These are phyloP conservation scores for Mythimna lalbum DNA, from an alignment of 2,888 invertebrate genomes.

Conservation along the genomic window DNA sequence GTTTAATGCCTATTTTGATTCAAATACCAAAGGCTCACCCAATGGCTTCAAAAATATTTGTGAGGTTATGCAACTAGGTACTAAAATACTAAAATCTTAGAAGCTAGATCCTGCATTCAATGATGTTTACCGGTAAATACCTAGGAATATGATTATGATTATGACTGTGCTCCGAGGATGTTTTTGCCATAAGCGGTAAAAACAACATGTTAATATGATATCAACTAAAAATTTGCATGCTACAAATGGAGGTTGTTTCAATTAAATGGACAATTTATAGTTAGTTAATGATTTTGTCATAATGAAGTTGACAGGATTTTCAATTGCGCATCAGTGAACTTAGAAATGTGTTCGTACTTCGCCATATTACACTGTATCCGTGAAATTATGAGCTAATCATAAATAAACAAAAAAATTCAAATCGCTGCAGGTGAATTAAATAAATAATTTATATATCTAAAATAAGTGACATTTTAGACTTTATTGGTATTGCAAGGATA, in stretches of 20 bases:
- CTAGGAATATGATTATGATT: slow-evolving; percentile 38
- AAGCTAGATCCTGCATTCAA: slow-evolving; percentile 24
- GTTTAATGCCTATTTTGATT: not conserved
- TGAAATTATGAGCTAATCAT: slow-evolving; percentile 18
- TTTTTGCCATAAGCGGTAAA: slow-evolving; percentile 68
- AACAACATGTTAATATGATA: slow-evolving; percentile 70
- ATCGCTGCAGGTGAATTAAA: not conserved
- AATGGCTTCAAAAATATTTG: not conserved
- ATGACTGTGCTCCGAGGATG: slow-evolving; percentile 58
- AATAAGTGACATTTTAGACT: slow-evolving; percentile 40
- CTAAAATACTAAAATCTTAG: slow-evolving; percentile 16
- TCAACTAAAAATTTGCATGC: slow-evolving; percentile 72
- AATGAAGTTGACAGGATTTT: slow-evolving; percentile 49
- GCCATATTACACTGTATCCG: slow-evolving; percentile 21
- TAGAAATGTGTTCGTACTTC: slow-evolving; percentile 43
- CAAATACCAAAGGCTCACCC: too few relatives aligned
- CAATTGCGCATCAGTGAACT: slow-evolving; percentile 46
- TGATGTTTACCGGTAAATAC: slow-evolving; percentile 34
- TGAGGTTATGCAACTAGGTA: not conserved
- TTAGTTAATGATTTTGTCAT: slow-evolving; percentile 67
- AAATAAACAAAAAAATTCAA: not conserved
- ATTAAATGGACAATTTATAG: slow-evolving; percentile 71
- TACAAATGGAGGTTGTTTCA: slow-evolving; percentile 64
- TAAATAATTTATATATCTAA: slow-evolving; percentile 35
- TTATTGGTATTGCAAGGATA: slow-evolving; percentile 39